Conservation (phyloP, 2,797 vertebrate genomes). For the Nyctibius grandis region DNA sequence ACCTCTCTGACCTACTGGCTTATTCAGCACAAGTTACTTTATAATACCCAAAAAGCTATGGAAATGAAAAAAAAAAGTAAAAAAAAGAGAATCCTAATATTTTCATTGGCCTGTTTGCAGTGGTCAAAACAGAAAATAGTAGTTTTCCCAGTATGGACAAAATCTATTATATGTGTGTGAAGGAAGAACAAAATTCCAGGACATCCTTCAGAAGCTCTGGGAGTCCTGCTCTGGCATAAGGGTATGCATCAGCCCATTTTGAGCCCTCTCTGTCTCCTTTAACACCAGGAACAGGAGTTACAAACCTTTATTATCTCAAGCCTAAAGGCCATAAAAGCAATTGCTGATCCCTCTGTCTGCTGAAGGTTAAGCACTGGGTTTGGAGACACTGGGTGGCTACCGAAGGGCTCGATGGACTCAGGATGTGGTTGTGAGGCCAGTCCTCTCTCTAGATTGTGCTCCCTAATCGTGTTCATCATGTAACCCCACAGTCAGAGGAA, state of each 20-base stretch:
- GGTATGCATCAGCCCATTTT: background rate
- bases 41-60: background rate
- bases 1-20: background rate
- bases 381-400: background rate
- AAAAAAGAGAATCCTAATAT: background rate
- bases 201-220: background rate
- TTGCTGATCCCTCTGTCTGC: background rate
- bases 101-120: background rate
- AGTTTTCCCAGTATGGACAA: background rate
- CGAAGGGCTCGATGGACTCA: background rate
- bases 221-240: background rate
- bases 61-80: background rate
- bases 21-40: background rate
- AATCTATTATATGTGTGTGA: background rate
- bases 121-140: background rate
- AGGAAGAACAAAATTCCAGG: background rate
- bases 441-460: background rate
- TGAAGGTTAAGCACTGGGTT: background rate
- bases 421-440: background rate
- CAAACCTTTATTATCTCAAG: background rate
- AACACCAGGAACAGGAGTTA: background rate
- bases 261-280: background rate
- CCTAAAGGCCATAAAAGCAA: background rate
- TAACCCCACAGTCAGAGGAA: background rate
- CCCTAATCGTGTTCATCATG: background rate